Conservation (phyloP, 2,797 vertebrate species). For the Anableps anableps region DNA sequence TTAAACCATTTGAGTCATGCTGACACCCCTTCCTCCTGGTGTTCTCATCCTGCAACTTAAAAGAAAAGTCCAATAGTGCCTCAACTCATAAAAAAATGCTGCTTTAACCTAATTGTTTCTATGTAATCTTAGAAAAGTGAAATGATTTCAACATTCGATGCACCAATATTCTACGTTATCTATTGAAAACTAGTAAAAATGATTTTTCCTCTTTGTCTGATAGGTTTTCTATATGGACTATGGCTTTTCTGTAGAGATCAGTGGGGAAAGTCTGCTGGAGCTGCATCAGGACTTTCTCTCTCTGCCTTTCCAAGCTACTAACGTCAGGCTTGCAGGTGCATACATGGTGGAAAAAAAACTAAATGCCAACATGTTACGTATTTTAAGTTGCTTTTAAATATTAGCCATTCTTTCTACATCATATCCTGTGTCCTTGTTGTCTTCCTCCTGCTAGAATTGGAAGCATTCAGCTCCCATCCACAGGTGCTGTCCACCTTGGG, state of each 20-base stretch:
- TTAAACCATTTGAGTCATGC: neutral
- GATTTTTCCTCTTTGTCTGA: conserved; percentile 14
- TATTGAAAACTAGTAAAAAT: neutral
- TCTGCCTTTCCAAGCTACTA: conserved; percentile 90
- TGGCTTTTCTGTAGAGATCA: conserved; percentile 86
- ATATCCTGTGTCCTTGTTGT: neutral
- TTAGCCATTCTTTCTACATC: neutral
- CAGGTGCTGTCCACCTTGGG: conserved; percentile 85
- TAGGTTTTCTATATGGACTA: conserved; percentile 93
- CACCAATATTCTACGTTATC: neutral
- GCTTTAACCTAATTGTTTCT: neutral
- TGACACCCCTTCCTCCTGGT: neutral
- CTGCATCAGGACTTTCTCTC: conserved; percentile 83
- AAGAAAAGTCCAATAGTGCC: neutral
- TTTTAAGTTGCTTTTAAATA: neutral
- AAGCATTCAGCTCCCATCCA: conserved; percentile 84
- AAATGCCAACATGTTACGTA: neutral
- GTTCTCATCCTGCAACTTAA: neutral
- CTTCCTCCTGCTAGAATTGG: conserved; percentile 81
- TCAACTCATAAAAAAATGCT: neutral
- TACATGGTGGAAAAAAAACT: neutral
- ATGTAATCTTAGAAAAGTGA: neutral
- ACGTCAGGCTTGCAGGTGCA: conserved; percentile 94
- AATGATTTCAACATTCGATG: neutral
- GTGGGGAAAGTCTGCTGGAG: conserved; percentile 79